Conservation (phyloP, 2,113 vertebrate genomes). For the Microtus montanus region DNA sequence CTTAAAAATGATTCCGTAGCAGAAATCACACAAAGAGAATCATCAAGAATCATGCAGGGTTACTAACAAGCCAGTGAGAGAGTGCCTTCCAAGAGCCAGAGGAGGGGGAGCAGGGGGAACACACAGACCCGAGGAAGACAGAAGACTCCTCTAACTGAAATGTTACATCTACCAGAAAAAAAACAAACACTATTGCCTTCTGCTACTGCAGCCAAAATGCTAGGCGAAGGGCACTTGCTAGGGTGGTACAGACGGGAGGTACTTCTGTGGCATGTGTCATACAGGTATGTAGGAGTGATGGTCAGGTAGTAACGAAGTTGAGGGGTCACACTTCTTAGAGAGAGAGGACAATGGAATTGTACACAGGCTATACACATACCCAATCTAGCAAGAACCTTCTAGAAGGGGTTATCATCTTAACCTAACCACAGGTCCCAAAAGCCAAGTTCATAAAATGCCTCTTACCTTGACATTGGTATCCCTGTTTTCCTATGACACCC, state of each 20-base stretch:
- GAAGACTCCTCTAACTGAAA: fast-evolving
- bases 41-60: background rate
- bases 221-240: background rate
- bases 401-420: background rate
- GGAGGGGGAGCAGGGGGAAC: background rate
- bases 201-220: background rate
- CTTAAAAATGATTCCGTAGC: background rate
- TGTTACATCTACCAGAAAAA: fast-evolving
- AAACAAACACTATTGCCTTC: background rate
- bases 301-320: background rate
- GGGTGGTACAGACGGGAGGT: background rate
- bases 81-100: background rate
- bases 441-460: background rate
- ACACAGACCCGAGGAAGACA: fast-evolving
- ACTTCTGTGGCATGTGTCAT: background rate
- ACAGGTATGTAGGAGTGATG: fast-evolving
- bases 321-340: background rate
- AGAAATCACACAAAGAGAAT: background rate
- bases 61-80: background rate
- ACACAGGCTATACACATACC: background rate
- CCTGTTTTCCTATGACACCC: constrained; percentile 99
- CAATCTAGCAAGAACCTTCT: background rate
- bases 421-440: fast-evolving
- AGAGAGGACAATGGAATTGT: fast-evolving
- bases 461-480: constrained; percentile 99